Evolutionary conservation across 1,140 invertebrate genomes (phyloP), one percentile per base, ranked within the genome.

Genomic region (Artemia franciscana): DNA sequence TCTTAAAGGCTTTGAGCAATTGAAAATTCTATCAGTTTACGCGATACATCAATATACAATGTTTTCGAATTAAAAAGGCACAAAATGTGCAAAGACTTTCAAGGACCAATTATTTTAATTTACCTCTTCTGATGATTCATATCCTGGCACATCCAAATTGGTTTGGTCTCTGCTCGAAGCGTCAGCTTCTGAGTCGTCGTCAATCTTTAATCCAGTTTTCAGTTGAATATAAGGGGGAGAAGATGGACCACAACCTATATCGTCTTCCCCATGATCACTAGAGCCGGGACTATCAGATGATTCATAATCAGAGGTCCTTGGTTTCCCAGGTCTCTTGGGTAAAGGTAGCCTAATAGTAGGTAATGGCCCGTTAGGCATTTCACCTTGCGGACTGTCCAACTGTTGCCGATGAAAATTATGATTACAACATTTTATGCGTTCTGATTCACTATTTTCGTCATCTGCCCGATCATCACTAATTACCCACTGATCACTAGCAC

Each of bases 271-370:
- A 67, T 72, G 70, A 58, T 74, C 73, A 66, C 73, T 75, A 65
- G 70, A 73, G 64, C 71, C 74, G 1, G 74, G 74, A 9, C 73
- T 75, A 65, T 76, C 74, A 65, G 71, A 75, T 66, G 72, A 74
- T 65, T 76, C 75, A 63, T 76, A 76, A 65, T 76, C 75, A 3
- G 75, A 75, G 5, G 73, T 75, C 30, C 73, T 70, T 25, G 65
- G 72, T 69, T 30, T 70, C 61, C 28, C 70, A 66, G 58, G 61
- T 62, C 64, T 63, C 9, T 62, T 27, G 15, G 63, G 63, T 9
- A 60, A 60, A 5, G 3, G 64, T 27, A 26, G 64, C 23, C 26
- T 15, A 24, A 25, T 4, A 24, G 58, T 9, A n/a, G 57, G n/a
- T 26, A 23, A 24, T 9, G 26, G 21, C 26, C 4, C 9, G 21